These are phyloP conservation scores for Teleopsis dalmanni DNA, from an alignment of 1,140 invertebrate genomes.

Conservation along the genomic window DNA sequence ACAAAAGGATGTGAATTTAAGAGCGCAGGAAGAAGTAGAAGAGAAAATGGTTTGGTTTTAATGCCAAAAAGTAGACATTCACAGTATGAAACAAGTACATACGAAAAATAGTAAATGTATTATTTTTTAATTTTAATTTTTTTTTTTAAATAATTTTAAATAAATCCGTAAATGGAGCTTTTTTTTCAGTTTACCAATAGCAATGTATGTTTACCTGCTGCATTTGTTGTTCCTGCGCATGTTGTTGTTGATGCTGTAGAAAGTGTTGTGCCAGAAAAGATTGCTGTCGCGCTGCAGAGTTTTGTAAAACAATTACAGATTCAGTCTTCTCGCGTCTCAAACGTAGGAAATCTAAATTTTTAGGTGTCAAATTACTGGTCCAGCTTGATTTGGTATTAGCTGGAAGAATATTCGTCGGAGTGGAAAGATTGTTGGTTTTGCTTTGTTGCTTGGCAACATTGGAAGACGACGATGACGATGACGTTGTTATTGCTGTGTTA, in stretches of 20 bases:
- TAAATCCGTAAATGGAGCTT: too few species aligned
- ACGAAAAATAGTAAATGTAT: too few species aligned
- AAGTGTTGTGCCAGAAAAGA: constrained; percentile 43
- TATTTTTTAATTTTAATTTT: too few species aligned
- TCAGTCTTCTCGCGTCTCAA: constrained; percentile 78
- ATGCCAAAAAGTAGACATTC: too few species aligned
- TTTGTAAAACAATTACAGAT: constrained; percentile 66
- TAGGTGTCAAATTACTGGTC: constrained; percentile 17
- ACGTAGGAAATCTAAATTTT: constrained; percentile 46
- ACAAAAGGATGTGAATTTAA: too few species aligned
- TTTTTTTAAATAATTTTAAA: too few species aligned
- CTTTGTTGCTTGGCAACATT: constrained; percentile 10
- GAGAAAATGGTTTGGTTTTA: background rate
- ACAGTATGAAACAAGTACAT: too few species aligned
- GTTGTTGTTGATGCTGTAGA: constrained; percentile 35
- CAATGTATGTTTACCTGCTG: constrained; percentile 39
- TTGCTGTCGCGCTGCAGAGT: constrained; percentile 49
- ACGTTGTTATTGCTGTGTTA: background rate
- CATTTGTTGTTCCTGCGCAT: constrained; percentile 20
- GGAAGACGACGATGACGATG: background rate
- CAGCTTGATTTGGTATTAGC: constrained; percentile 22
- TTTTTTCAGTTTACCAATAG: too few species aligned
- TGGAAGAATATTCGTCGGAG: background rate
- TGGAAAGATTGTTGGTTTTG: background rate
- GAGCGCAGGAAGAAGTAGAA: background rate